Evolutionary conservation across 2,113 vertebrate species (phyloP).

Genomic region (Lipophrys pholis): DNA sequence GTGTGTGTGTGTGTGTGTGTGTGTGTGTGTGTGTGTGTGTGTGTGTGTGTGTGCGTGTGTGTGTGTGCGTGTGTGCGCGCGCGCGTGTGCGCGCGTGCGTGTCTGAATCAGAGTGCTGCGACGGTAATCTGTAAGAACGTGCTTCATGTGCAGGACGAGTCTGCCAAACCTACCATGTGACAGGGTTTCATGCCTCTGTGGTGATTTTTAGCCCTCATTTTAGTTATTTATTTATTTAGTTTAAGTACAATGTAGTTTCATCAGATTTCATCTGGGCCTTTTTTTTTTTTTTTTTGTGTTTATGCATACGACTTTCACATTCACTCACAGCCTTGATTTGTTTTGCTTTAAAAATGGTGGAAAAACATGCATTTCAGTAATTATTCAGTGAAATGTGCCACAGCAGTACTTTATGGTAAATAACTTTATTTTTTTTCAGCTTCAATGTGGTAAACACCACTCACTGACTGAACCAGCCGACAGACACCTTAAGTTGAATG

Average conservation of each 20-base stretch:
- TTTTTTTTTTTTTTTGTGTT: neutral
- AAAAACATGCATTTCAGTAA: neutral
- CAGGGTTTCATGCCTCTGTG: slow-evolving; percentile 5
- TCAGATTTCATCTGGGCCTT: slow-evolving; percentile 3
- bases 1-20: too few relatives aligned
- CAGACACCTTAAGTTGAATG: slow-evolving; percentile 7
- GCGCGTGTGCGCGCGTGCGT: too few relatives aligned
- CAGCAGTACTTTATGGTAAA: too few relatives aligned
- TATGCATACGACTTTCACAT: neutral
- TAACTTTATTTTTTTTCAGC: slow-evolving; percentile 33
- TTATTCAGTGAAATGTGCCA: slow-evolving; percentile 12
- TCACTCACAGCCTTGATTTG: too few relatives aligned
- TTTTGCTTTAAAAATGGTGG: too few relatives aligned
- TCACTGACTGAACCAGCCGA: slow-evolving; percentile 9
- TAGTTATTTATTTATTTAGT: neutral
- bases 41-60: too few relatives aligned
- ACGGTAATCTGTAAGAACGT: slow-evolving; percentile 66
- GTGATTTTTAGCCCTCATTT: neutral
- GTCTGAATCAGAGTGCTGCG: slow-evolving; percentile 29
- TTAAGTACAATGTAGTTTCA: slow-evolving; percentile 6
- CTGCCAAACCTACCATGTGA: slow-evolving; percentile 42
- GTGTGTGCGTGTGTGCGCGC: too few relatives aligned
- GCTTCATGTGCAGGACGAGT: slow-evolving; percentile 46
- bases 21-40: too few relatives aligned
- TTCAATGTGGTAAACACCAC: slow-evolving; percentile 23